Base-by-base conservation (phyloP, 2,797 vertebrate species). In the Rhabdomys pumilio region DNA sequence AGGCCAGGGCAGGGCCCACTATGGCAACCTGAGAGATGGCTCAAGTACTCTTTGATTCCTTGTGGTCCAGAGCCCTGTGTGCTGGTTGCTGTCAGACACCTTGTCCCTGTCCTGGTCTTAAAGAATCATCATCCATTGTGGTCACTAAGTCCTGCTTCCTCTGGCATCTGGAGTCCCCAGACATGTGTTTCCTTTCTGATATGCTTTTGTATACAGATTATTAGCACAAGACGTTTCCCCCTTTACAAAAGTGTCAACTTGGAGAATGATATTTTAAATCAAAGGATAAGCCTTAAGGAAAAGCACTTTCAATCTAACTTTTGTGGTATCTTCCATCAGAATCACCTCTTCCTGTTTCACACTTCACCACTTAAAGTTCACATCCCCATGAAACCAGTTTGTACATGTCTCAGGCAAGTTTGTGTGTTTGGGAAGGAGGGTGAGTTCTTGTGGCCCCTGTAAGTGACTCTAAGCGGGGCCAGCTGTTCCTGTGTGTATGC, bases 171-270 rank as follows among this genome's bases (percentile, higher is more conserved):
- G 44, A 29, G 41, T 34, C 8, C 53, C 17, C 34, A 22, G 34
- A 31, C 6, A 2, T 3, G 0, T 22, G 14, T 79, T 0, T 22
- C 5, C 57, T 84, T 93, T 77, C 63, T 50, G 69, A 13, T 29
- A 38, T 6, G 5, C 2, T 29, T 24, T n/a, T n/a, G 3, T 0
- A 0, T 59, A 10, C n/a, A 1, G 11, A 4, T 34, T 59, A 63
- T 85, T 57, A 53, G n/a, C 14, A 50, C 57, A 77, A 57, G n/a
- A 50, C n/a, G 44, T 75, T 44, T 26, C 73, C 22, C 41, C 4
- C 73, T 38, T 81, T 61, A n/a, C 55, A 87, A 89, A 53, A 17
- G 34, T 57, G 31, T 44, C 31, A 65, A 1, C 63, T n/a, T 85
- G n/a, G 63, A 31, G 96, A 92, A 72, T 44, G 31, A 14, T 38